These are phyloP conservation scores for Collichthys lucidus DNA, from an alignment of 2,113 vertebrate genomes.

Conservation along the genomic window DNA sequence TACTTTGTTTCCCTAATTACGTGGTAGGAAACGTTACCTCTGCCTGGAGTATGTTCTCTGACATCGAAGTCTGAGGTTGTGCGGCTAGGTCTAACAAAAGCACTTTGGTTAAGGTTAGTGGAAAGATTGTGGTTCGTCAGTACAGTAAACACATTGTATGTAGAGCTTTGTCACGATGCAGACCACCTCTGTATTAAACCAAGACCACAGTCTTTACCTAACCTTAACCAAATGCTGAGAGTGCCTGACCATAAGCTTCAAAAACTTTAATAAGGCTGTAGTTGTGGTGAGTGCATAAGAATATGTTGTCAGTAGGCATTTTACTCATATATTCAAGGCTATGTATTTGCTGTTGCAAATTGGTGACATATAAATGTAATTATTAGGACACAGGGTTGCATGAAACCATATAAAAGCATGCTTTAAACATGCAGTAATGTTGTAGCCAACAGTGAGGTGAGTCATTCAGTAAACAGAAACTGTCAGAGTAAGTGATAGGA, in stretches of 20 bases:
- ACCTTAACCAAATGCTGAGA: background rate
- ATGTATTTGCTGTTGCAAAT: too few species aligned
- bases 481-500: background rate
- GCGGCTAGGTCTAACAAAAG: background rate
- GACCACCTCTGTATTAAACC: background rate
- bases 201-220: background rate
- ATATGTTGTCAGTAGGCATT: too few species aligned
- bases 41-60: background rate
- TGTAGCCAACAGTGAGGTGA: background rate
- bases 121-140: background rate
- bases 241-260: background rate
- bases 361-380: too few species aligned
- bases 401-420: too few species aligned
- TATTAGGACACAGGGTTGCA: too few species aligned
- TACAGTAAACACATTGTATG: background rate
- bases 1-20: background rate
- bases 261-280: background rate
- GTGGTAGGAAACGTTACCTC: background rate
- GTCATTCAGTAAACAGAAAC: background rate
- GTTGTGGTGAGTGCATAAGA: background rate
- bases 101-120: background rate
- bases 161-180: background rate
- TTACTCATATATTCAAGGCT: too few species aligned
- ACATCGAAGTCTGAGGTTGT: background rate
- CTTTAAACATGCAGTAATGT: background rate